These are phyloP conservation scores for Dasyornis broadbenti DNA, from an alignment of 2,113 vertebrate genomes.

Conservation along the genomic window DNA sequence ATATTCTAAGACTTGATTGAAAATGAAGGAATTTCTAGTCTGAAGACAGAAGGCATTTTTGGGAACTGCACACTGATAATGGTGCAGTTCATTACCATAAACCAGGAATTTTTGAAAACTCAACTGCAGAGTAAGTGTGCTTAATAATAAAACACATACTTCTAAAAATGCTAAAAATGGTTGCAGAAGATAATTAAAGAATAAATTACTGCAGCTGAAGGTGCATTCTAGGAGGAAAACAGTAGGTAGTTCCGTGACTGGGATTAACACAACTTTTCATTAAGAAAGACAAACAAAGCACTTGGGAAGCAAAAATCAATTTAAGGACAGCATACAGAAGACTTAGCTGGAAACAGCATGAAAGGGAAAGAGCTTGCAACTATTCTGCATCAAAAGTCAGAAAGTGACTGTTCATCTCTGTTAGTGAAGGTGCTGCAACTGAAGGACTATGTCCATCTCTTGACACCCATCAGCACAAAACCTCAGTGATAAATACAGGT, in stretches of 20 bases:
- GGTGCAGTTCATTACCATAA: background rate
- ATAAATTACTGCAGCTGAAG: background rate
- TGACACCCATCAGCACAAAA: background rate
- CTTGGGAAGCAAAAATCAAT: background rate
- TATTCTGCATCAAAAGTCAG: background rate
- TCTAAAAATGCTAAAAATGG: background rate
- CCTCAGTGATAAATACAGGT: background rate
- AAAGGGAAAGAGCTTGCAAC: background rate
- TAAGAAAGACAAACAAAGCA: background rate
- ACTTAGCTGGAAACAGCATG: background rate
- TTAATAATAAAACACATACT: background rate
- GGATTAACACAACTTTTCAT: background rate
- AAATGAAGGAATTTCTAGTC: background rate
- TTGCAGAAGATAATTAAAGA: background rate
- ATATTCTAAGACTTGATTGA: background rate
- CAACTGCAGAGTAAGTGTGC: background rate
- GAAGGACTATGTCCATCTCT: background rate
- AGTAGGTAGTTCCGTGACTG: background rate
- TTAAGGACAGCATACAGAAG: background rate
- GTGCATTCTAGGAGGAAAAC: background rate
- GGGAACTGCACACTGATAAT: background rate
- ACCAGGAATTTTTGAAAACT: background rate
- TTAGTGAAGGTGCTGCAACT: background rate
- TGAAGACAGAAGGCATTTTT: background rate
- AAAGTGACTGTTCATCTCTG: background rate